Percentiles rank a stretch among this genome's conserved stretches.
phyloP scores from a whole-genome alignment of 1,140 invertebrate species.

The Ganaspis sp. region DNA sequence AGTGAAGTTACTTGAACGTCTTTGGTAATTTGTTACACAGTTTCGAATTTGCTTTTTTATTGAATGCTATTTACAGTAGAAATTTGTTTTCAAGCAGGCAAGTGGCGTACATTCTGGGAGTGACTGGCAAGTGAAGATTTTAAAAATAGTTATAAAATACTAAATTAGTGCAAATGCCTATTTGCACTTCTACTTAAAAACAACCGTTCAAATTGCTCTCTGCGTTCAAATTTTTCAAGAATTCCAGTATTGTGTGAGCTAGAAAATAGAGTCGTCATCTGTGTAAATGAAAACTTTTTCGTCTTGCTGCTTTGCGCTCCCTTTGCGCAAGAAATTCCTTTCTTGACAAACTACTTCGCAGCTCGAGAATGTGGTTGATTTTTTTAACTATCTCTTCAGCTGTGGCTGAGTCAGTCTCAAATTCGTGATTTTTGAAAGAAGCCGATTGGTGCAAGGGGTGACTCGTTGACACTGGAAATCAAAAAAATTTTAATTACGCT shows the following conservation, averaged over 20 bases:
- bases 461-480: constrained; percentile 64
- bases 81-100: not conserved
- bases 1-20: too few relatives aligned
- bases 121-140: too few relatives aligned
- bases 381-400: constrained; percentile 91
- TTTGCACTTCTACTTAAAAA: not conserved
- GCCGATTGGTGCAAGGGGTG: constrained; percentile 74
- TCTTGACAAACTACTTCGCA: constrained; percentile 85
- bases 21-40: not conserved
- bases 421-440: constrained; percentile 90
- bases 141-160: not conserved
- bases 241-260: constrained; percentile 23
- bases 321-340: constrained; percentile 84
- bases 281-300: constrained; percentile 77
- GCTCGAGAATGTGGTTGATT: constrained; percentile 90
- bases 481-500: constrained; percentile 38
- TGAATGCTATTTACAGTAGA: not conserved
- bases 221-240: constrained; percentile 2
- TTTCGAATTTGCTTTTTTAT: not conserved
- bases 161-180: not conserved
- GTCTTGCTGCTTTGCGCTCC: constrained; percentile 79
- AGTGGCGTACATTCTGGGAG: too few relatives aligned
- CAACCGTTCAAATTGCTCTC: not conserved
- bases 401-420: constrained; percentile 86
- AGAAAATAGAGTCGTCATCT: constrained; percentile 69